phyloP scores from a whole-genome alignment of 2,888 invertebrate species.

The Zygogramma bicolorata region DNA sequence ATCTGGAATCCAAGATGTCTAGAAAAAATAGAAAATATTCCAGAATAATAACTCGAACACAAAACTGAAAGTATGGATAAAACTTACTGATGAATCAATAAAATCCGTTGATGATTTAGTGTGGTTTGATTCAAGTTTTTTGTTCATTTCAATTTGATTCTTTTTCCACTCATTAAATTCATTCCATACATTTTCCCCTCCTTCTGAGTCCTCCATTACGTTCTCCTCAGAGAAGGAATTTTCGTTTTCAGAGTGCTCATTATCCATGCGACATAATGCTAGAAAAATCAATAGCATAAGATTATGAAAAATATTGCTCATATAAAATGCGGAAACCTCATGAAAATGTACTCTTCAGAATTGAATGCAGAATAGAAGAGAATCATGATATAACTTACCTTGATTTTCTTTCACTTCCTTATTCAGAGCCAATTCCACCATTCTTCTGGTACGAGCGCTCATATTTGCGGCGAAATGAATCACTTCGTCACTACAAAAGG shows the following conservation, averaged over 20 bases:
- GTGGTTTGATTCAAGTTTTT: too few species aligned
- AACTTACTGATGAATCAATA: too few species aligned
- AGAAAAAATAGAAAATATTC: too few species aligned
- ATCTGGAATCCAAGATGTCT: too few species aligned
- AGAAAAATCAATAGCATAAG: neutral
- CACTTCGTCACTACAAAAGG: neutral
- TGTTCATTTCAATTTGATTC: too few species aligned
- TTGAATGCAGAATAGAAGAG: conserved; percentile 1
- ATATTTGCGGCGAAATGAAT: neutral
- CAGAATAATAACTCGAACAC: too few species aligned
- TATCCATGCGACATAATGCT: neutral
- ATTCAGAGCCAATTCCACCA: neutral
- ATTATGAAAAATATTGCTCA: neutral
- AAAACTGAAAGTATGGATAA: too few species aligned
- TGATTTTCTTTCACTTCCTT: neutral
- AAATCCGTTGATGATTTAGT: too few species aligned
- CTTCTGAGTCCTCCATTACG: too few species aligned
- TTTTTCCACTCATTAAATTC: too few species aligned
- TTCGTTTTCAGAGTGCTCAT: conserved; percentile 1
- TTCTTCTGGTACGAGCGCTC: neutral
- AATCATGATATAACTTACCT: neutral
- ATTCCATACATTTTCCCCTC: too few species aligned
- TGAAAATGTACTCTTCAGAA: neutral
- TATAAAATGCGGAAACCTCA: neutral
- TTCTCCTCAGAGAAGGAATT: too few species aligned